These are phyloP conservation scores for Lottia scabra DNA, from an alignment of 2,888 invertebrate species.

Conservation along the genomic window DNA sequence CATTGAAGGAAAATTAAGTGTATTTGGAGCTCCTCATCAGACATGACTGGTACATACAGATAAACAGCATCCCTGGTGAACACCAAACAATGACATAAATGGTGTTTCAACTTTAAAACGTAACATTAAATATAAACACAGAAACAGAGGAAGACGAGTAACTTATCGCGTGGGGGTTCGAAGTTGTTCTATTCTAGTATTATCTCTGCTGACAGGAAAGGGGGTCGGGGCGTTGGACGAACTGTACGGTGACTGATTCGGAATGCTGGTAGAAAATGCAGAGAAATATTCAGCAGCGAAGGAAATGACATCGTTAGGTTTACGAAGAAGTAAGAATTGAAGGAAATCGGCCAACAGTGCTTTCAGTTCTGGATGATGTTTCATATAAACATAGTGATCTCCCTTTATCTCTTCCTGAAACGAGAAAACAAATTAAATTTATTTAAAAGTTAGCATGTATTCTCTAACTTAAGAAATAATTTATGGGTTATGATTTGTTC, in stretches of 20 bases:
- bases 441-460: no score
- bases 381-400: conserved; percentile 65
- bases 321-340: conserved; percentile 67
- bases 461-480: no score
- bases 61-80: no score
- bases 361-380: conserved; percentile 66
- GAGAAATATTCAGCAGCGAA: conserved; percentile 69
- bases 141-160: no score
- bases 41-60: no score
- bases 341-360: conserved; percentile 68
- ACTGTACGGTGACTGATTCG: conserved; percentile 53
- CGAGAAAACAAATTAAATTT: neutral
- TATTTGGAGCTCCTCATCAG: no score
- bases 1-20: no score
- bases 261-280: conserved; percentile 61
- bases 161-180: conserved; percentile 49
- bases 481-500: no score
- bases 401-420: conserved; percentile 65
- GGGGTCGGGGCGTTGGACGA: conserved; percentile 56
- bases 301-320: conserved; percentile 66
- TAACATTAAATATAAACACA: no score
- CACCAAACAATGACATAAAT: no score
- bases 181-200: conserved; percentile 52
- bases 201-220: conserved; percentile 57
- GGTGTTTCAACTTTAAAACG: no score